phyloP scores from a whole-genome alignment of 2,888 invertebrate genomes.

The Melipona beecheii region DNA sequence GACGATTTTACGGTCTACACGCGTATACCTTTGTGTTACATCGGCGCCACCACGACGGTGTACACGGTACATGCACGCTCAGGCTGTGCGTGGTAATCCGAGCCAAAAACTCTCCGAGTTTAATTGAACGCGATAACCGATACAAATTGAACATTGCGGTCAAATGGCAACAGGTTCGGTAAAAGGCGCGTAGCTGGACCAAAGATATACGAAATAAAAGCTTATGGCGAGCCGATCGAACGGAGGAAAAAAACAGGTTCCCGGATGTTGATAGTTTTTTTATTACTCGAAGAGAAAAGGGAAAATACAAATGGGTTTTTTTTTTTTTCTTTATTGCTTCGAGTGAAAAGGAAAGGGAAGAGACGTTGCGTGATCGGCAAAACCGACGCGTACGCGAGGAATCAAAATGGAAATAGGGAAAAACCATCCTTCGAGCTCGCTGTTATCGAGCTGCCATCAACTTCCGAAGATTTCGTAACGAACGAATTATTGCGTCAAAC shows the following conservation, averaged over 20 bases:
- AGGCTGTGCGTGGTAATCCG: slow-evolving; percentile 40
- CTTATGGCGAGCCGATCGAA: slow-evolving; percentile 19
- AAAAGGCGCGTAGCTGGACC: slow-evolving; percentile 44
- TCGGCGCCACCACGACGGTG: slow-evolving; percentile 5
- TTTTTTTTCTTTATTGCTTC: too few relatives aligned
- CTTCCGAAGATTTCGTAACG: background rate
- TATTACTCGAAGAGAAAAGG: background rate
- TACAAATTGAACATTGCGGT: slow-evolving; percentile 65
- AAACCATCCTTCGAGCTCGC: too few relatives aligned
- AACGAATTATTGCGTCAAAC: background rate
- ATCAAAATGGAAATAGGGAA: too few relatives aligned
- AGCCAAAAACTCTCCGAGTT: slow-evolving; percentile 64
- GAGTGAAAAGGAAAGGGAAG: too few relatives aligned
- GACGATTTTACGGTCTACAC: slow-evolving; percentile 36
- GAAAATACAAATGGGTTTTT: background rate
- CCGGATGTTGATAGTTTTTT: background rate
- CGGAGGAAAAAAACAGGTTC: slow-evolving; percentile 14
- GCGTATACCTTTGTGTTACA: slow-evolving; percentile 29
- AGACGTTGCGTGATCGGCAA: too few relatives aligned
- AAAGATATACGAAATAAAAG: slow-evolving; percentile 51
- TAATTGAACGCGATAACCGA: slow-evolving; percentile 66
- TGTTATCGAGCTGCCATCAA: too few relatives aligned
- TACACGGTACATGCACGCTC: background rate
- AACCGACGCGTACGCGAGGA: too few relatives aligned
- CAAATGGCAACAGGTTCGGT: slow-evolving; percentile 66